Percentiles rank a stretch among this genome's conserved stretches.
These are phyloP conservation scores for Corythoichthys haematopterus DNA, from an alignment of 2,113 vertebrate genomes.

Conservation along the genomic window DNA sequence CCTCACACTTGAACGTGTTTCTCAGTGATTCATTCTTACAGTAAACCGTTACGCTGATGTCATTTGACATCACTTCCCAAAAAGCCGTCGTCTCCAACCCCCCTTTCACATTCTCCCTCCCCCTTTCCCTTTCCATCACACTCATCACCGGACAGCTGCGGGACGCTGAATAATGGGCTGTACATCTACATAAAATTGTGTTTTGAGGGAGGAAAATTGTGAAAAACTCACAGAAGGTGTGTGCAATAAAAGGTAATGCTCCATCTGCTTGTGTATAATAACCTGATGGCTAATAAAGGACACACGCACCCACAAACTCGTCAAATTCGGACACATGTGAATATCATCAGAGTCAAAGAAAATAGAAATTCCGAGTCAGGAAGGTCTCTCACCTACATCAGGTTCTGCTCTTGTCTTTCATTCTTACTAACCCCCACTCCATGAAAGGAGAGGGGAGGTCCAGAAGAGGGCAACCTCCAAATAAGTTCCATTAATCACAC, in stretches of 20 bases:
- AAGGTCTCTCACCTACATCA: conserved; percentile 51
- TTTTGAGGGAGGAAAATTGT: conserved; percentile 42
- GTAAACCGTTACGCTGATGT: conserved; percentile 69
- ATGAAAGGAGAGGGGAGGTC: conserved; percentile 79
- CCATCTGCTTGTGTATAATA: conserved; percentile 71
- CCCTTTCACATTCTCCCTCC: conserved; percentile 49
- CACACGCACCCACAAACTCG: conserved; percentile 23
- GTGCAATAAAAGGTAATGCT: conserved; percentile 71
- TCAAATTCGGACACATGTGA: conserved; percentile 52
- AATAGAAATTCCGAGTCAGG: conserved; percentile 34
- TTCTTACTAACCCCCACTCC: conserved; percentile 21
- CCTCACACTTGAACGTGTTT: conserved; percentile 54
- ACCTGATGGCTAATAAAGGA: conserved; percentile 69
- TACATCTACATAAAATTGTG: conserved; percentile 64
- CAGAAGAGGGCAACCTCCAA: conserved; percentile 91
- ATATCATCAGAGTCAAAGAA: conserved; percentile 17
- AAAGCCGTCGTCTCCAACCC: conserved; percentile 67
- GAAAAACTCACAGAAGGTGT: conserved; percentile 67
- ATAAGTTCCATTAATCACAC: conserved; percentile 99
- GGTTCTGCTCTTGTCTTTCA: conserved; percentile 38
- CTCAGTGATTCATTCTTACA: conserved; percentile 68
- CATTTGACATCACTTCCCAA: conserved; percentile 68
- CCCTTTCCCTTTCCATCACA: conserved; percentile 40
- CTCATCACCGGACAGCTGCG: conserved; percentile 59
- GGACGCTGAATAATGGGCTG: conserved; percentile 35